Conservation (phyloP, 2,113 vertebrate genomes). For the Leiothrix lutea region DNA sequence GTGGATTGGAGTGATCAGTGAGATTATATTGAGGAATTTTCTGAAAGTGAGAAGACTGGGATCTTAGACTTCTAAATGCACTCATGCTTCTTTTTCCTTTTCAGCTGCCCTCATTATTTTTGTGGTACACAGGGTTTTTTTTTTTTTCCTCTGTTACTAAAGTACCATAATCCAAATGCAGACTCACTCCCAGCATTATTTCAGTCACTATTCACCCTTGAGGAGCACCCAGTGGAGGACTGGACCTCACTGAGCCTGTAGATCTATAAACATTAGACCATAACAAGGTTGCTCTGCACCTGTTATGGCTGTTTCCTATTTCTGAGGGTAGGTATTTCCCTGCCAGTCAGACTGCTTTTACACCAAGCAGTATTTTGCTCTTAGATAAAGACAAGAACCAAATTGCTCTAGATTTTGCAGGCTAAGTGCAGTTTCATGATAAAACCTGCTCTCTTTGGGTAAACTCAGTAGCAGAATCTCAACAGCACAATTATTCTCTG, state of each 20-base stretch:
- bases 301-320: accelerated
- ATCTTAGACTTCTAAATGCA: background rate
- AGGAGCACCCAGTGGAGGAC: background rate
- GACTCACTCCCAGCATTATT: background rate
- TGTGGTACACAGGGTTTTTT: background rate
- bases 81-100: background rate
- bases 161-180: background rate
- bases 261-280: accelerated
- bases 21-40: background rate
- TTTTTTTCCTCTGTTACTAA: background rate
- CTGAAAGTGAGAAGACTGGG: background rate
- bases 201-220: background rate
- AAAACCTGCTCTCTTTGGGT: background rate
- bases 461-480: background rate
- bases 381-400: background rate
- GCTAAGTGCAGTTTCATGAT: background rate
- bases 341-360: background rate
- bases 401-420: background rate
- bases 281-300: background rate
- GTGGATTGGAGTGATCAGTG: background rate
- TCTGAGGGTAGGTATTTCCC: background rate
- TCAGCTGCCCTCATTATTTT: background rate
- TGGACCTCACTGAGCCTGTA: background rate
- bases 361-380: background rate
- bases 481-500: accelerated